Evolutionary conservation across 2,797 vertebrate species (phyloP).

Genomic region (Australoheros facetus): DNA sequence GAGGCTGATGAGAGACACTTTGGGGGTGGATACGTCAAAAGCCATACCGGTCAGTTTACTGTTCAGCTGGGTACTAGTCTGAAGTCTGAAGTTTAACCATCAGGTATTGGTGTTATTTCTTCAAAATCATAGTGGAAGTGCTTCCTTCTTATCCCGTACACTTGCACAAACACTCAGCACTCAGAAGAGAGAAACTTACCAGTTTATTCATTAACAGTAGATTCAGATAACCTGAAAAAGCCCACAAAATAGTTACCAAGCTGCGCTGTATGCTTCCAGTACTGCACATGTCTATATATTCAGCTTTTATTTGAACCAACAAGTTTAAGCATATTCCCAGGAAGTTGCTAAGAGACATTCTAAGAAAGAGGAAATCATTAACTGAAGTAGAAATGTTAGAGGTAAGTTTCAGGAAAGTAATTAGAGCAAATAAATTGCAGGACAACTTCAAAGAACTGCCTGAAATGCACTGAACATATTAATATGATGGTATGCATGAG

Average conservation of each 20-base stretch:
- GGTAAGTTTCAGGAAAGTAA: conserved; percentile 15
- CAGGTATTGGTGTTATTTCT: background rate
- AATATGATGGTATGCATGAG: conserved; percentile 28
- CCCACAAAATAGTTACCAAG: background rate
- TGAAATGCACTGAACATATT: conserved; percentile 27
- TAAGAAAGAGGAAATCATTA: conserved; percentile 2
- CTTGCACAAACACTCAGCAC: background rate
- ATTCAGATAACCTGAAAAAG: background rate
- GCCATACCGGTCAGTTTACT: no score
- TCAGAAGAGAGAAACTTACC: background rate
- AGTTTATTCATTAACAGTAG: background rate
- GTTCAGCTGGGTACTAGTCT: background rate
- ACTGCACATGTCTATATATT: background rate
- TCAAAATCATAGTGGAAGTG: background rate
- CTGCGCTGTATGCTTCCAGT: background rate
- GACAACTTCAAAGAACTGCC: conserved; percentile 47
- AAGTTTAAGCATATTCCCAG: background rate
- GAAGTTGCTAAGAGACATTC: conserved; percentile 4
- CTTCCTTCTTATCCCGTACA: background rate
- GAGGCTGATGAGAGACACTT: no score
- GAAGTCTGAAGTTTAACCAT: background rate
- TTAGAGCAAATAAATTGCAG: conserved; percentile 39
- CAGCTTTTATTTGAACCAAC: background rate
- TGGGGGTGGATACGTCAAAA: no score
- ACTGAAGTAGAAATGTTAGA: conserved; percentile 10